These are phyloP conservation scores for Puma concolor DNA, from an alignment of 2,113 vertebrate species.

Conservation along the genomic window DNA sequence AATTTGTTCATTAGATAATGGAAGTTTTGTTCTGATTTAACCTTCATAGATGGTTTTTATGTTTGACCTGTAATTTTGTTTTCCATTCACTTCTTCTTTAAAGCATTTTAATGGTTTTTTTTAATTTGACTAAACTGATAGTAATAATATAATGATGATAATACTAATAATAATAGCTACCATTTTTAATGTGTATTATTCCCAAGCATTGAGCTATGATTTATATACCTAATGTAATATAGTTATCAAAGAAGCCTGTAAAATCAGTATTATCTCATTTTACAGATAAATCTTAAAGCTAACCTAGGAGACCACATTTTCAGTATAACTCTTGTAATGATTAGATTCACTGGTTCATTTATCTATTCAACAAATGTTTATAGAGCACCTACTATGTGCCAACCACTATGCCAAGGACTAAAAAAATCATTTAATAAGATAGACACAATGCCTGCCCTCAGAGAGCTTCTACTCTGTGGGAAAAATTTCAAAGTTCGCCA, in stretches of 20 bases:
- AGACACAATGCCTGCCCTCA: neutral
- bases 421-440: neutral
- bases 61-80: neutral
- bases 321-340: neutral
- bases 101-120: neutral
- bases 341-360: neutral
- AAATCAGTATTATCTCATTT: neutral
- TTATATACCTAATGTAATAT: neutral
- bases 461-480: neutral
- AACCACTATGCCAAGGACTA: neutral
- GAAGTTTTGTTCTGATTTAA: neutral
- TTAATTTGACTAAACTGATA: neutral
- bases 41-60: neutral
- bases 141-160: neutral
- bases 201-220: neutral
- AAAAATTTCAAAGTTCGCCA: neutral
- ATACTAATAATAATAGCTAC: neutral
- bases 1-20: neutral
- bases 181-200: neutral
- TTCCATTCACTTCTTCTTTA: neutral
- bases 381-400: neutral
- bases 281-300: neutral
- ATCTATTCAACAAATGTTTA: neutral
- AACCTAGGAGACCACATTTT: neutral
- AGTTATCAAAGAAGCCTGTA: neutral